Evolutionary conservation across 2,888 invertebrate genomes (phyloP).

Genomic region (Troides helena): DNA sequence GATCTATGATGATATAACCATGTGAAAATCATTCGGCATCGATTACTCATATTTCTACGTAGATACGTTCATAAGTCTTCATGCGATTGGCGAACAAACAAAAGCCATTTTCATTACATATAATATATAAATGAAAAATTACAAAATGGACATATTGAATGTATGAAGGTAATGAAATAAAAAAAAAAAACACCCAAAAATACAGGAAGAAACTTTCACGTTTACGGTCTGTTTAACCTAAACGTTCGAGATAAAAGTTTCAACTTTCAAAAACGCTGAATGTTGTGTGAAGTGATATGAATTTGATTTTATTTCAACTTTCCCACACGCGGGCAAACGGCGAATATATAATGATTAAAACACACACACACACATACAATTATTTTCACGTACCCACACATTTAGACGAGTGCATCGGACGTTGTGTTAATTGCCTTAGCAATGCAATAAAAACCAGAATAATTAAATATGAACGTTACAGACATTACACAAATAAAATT

Average conservation of each 20-base stretch:
- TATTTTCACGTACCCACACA: conserved; percentile 7
- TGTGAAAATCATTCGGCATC: too few relatives aligned
- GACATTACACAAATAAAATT: conserved; percentile 1
- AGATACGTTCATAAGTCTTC: too few relatives aligned
- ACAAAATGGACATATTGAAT: not conserved
- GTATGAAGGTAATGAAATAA: not conserved
- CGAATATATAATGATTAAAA: conserved; percentile 18
- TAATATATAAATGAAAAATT: too few relatives aligned
- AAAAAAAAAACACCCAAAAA: conserved; percentile 7
- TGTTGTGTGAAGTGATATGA: conserved; percentile 17
- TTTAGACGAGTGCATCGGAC: conserved; percentile 1
- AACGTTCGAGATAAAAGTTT: conserved; percentile 17
- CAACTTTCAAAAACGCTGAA: conserved; percentile 26
- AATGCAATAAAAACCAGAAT: conserved; percentile 21
- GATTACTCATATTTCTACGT: too few relatives aligned
- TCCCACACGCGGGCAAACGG: conserved; percentile 14
- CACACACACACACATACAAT: conserved; percentile 9
- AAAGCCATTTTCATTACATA: too few relatives aligned
- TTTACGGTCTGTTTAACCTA: conserved; percentile 24
- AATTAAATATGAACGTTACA: conserved; percentile 13
- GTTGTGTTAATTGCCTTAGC: conserved; percentile 23
- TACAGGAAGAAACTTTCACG: conserved; percentile 19
- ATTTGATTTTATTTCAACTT: conserved; percentile 28
- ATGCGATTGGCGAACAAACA: too few relatives aligned
- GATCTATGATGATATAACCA: too few relatives aligned